Evolutionary conservation across 92 coral and sea anemone species (phyloP).

Genomic region (Blastomussa wellsi): DNA sequence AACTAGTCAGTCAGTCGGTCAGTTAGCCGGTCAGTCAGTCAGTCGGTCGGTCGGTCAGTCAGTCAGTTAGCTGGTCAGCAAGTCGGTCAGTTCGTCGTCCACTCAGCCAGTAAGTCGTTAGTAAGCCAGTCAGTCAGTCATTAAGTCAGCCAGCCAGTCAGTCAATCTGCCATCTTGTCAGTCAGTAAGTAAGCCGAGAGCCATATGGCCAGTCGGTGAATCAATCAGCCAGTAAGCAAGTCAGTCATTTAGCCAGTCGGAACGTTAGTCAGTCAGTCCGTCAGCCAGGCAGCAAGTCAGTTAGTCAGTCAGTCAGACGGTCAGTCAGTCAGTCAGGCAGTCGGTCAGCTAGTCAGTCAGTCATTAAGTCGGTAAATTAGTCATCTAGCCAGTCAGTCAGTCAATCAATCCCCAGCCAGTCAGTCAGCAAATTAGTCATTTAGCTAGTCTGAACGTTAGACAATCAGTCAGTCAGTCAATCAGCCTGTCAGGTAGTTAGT

Average conservation of each 20-base stretch:
- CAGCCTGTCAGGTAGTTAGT: not conserved
- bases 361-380: too few species aligned
- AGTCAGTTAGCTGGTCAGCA: not conserved
- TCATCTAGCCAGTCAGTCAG: not conserved
- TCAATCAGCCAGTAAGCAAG: not conserved
- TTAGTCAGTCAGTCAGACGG: not conserved
- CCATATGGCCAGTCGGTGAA: too few species aligned
- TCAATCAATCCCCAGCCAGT: not conserved
- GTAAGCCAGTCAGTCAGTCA: not conserved
- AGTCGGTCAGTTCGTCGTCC: too few species aligned
- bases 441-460: too few species aligned
- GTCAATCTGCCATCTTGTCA: not conserved
- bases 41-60: not conserved
- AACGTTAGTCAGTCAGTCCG: too few species aligned
- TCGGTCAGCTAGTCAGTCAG: not conserved
- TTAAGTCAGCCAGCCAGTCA: not conserved
- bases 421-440: not conserved
- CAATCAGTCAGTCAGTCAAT: not conserved
- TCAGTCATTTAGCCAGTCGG: not conserved
- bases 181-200: too few species aligned
- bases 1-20: too few species aligned
- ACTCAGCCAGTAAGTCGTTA: too few species aligned
- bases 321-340: not conserved
- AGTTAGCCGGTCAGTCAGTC: not conserved
- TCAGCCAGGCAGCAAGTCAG: too few species aligned